These are phyloP conservation scores for Grus americana DNA, from an alignment of 2,113 vertebrate genomes.

Conservation along the genomic window DNA sequence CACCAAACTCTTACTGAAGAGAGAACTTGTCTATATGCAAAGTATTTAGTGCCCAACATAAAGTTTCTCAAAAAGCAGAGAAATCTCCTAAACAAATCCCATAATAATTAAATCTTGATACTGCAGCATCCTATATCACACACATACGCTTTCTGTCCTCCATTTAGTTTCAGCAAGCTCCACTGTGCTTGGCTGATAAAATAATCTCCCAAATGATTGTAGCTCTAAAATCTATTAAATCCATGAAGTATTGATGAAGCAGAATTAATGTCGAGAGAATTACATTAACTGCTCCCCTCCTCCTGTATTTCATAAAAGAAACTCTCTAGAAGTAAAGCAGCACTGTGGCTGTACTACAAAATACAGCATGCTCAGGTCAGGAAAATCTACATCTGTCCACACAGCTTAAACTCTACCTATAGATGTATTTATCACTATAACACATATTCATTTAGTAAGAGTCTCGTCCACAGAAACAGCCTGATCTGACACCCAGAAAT, in stretches of 20 bases:
- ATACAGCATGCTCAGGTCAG: neutral
- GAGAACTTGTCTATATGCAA: neutral
- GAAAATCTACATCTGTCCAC: neutral
- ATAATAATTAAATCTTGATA: constrained; percentile 34
- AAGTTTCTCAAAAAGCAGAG: neutral
- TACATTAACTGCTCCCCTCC: neutral
- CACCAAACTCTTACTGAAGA: constrained; percentile 19
- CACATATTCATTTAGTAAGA: neutral
- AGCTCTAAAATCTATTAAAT: constrained; percentile 38
- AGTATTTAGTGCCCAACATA: constrained; percentile 19
- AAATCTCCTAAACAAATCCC: constrained; percentile 39
- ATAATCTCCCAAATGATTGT: neutral
- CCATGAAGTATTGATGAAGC: constrained; percentile 41
- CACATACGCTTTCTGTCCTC: constrained; percentile 6
- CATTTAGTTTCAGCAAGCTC: constrained; percentile 22
- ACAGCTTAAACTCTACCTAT: neutral
- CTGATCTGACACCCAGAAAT: neutral
- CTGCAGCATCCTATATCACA: neutral
- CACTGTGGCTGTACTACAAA: neutral
- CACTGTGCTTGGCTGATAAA: constrained; percentile 4
- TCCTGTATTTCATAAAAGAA: neutral
- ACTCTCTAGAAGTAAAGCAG: neutral
- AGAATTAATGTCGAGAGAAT: neutral
- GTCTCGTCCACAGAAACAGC: neutral
- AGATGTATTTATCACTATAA: neutral